Evolutionary conservation across 2,113 vertebrate species (phyloP), one percentile per base, ranked within the genome.

Genomic region (Dendropsophus ebraccatus): DNA sequence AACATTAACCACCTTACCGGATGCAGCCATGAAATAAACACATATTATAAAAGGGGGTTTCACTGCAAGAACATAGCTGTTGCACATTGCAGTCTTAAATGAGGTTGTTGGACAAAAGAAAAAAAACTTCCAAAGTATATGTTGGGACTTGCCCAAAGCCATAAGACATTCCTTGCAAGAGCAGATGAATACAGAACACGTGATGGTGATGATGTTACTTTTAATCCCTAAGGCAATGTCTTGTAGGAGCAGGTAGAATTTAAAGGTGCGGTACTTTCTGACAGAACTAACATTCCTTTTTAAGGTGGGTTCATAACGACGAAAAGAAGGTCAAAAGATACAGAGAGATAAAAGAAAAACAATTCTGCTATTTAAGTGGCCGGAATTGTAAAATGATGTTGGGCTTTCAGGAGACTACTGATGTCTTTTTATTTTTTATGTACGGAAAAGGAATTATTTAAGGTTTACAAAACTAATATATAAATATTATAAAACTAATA

Each of bases 161-260:
- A 67, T 14, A 62, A 32, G 30, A 16, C 28, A 67, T 67, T 67
- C 62, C 30, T 11, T 12, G 3, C 2, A 7, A 67, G 25, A 28
- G 16, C 62, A 67, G 30, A 67, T 65, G 60, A 5, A 30, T 72
- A 19, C 32, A 21, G 37, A 72, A 69, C 28, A 19, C 35, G 10
- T 50, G 4, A 25, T 50, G 14, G 47, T 30, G 25, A 50, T 52
- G 49, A 50, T 28, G 17, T n/a, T 67, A 25, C 14, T 21, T 69
- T 69, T 69, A 0, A 49, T 13, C 62, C 16, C 12, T 25, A 47
- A 79, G 32, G 25, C 62, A 50, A 21, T 30, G 5, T 32, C 80
- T 69, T 69, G 80, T 69, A 82, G 45, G 17, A 35, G 62, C 80
- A 82, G 62, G 80, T 65, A 60, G 8, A 41, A 25, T 12, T 72